Percentiles rank a stretch among this genome's conserved stretches.
Conservation (phyloP, 1,140 invertebrate genomes). For the Amphibalanus amphitrite region DNA sequence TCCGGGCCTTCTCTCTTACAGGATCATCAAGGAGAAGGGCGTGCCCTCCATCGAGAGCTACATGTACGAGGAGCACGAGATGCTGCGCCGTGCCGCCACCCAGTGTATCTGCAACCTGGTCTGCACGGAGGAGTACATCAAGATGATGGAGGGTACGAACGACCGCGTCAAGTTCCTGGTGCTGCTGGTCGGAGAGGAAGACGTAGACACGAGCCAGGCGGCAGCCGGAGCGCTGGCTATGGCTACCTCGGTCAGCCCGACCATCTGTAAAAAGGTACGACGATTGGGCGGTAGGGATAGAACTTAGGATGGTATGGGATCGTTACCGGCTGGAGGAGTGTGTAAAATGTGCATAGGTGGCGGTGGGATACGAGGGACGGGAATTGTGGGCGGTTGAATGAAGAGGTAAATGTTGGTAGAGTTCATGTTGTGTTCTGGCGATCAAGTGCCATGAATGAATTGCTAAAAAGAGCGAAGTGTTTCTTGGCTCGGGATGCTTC, state of each 20-base stretch:
- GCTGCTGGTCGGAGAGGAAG: slow-evolving; percentile 55
- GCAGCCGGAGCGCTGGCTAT: slow-evolving; percentile 78
- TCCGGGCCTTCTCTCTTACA: no score
- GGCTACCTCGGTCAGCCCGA: slow-evolving; percentile 52
- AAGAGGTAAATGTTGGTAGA: no score
- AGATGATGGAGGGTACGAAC: slow-evolving; percentile 68
- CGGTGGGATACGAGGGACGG: no score
- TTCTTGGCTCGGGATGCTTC: no score
- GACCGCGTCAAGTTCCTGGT: slow-evolving; percentile 77
- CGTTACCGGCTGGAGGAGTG: no score
- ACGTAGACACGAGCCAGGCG: slow-evolving; percentile 63
- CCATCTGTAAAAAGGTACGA: slow-evolving; percentile 55
- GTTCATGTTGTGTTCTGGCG: no score
- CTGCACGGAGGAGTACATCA: slow-evolving; percentile 32
- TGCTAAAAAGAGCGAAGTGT: no score
- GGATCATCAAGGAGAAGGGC: slow-evolving; percentile 76
- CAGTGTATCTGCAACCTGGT: slow-evolving; percentile 79
- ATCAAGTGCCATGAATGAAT: no score
- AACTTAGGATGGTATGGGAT: no score
- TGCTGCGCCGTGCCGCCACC: slow-evolving; percentile 64
- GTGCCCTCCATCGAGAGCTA: slow-evolving; percentile 73
- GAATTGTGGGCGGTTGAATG: no score
- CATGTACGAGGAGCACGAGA: slow-evolving; percentile 85
- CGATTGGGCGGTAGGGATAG: no score
- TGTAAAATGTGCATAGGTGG: no score